phyloP scores from a whole-genome alignment of 2,888 invertebrate species.

The Blera fallax region DNA sequence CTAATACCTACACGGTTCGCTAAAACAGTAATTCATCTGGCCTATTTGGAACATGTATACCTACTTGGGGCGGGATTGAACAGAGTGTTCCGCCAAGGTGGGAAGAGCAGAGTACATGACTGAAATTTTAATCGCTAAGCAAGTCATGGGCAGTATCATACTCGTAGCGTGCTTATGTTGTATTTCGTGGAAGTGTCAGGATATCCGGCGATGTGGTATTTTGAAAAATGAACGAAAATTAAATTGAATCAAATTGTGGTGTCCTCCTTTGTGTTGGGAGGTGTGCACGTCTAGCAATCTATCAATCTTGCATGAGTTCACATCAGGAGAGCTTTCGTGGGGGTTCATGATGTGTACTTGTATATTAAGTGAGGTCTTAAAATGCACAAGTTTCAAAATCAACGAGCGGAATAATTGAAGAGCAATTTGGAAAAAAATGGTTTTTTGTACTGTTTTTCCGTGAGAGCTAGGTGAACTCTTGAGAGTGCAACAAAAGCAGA shows the following conservation, averaged over 20 bases:
- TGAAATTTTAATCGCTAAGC: constrained; percentile 19
- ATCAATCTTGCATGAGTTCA: background rate
- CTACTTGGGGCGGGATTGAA: background rate
- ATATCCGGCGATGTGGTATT: background rate
- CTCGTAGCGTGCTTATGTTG: constrained; percentile 2
- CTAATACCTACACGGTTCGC: background rate
- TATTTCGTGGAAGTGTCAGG: constrained; percentile 19
- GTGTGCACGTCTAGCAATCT: background rate
- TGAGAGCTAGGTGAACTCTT: background rate
- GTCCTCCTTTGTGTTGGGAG: background rate
- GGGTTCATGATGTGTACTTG: background rate
- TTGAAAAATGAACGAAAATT: constrained; percentile 2
- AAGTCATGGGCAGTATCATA: background rate
- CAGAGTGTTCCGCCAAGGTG: background rate
- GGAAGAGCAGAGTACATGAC: constrained; percentile 1
- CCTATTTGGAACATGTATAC: background rate
- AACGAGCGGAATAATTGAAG: background rate
- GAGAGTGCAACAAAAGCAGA: no score
- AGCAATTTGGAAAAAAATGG: background rate
- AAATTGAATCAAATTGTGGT: constrained; percentile 45
- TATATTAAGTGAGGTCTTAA: background rate
- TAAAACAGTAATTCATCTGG: constrained; percentile 6
- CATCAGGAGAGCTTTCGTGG: background rate
- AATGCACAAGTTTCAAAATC: background rate
- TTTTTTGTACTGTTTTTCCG: background rate